Conservation (phyloP, 2,888 invertebrate genomes). For the Pachymerium ferrugineum region DNA sequence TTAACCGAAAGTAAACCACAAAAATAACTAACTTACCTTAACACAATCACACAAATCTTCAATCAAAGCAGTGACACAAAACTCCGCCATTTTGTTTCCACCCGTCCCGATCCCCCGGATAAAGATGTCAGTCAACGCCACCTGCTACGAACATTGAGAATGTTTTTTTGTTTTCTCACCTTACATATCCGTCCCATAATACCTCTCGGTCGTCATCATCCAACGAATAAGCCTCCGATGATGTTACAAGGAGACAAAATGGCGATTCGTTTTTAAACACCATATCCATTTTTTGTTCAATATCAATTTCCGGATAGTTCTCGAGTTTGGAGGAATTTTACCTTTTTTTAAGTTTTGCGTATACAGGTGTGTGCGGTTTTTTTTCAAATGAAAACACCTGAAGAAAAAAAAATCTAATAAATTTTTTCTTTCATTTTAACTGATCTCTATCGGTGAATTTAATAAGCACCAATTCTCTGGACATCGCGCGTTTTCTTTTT, state of each 20-base stretch:
- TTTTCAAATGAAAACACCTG: too few relatives aligned
- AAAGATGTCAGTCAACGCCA: not conserved
- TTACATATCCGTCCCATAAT: not conserved
- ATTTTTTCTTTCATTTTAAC: not conserved
- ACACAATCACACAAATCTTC: too few relatives aligned
- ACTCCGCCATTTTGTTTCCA: not conserved
- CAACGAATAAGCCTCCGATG: not conserved
- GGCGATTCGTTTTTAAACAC: not conserved
- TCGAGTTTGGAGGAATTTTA: not conserved
- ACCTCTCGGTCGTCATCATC: not conserved
- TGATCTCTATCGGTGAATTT: not conserved
- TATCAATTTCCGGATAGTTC: not conserved
- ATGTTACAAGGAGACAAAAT: not conserved
- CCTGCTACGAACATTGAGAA: not conserved
- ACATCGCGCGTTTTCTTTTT: not conserved
- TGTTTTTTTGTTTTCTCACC: not conserved
- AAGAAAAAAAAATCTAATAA: not conserved
- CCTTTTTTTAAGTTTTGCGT: not conserved
- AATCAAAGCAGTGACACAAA: too few relatives aligned
- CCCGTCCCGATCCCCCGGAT: not conserved
- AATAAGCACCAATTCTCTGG: not conserved
- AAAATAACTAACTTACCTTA: too few relatives aligned
- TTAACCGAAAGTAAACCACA: not conserved
- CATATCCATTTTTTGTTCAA: not conserved
- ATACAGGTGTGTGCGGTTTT: too few relatives aligned